Evolutionary conservation across 2,888 invertebrate species (phyloP), one percentile per base, ranked within the genome.

Genomic region (Cancer borealis): DNA sequence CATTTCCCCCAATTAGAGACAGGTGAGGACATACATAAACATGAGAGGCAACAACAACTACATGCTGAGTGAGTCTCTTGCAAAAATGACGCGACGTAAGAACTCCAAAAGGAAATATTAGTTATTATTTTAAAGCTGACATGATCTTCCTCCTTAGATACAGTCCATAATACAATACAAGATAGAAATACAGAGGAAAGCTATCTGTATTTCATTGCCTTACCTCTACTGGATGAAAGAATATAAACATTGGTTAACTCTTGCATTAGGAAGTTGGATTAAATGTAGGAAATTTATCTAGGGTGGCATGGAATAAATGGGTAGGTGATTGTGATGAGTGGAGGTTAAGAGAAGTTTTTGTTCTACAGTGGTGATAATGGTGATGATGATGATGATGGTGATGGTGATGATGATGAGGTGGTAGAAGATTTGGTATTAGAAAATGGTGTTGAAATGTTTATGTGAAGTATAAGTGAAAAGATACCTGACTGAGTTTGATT

Each of bases 1-100:
- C n/a, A 84, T 84, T 84, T 39, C 84, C 84, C 79, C 84, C 84
- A 84, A 84, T 84, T 84, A 84, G 84, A 39, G 84, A 3, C 84
- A 39, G 39, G 84, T 84, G 12, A 17, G 39, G 84, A 10, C 10
- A 21, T 84, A n/a, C 30, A 84, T 84, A 84, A 84, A 5, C 10
- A 39, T 73, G 73, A 73, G 73, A 21, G 73, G 10, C 21, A n/a
- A n/a, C 21, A n/a, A n/a, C n/a, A 73, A 73, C 54, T 54, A 54
- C 54, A 10, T 10, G 6, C 26, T 10, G n/a, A 26, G 17, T 12
- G 73, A 73, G 26, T 8, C 26, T 73, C 73, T n/a, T 73, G 73
- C 10, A 73, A 26, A n/a, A 6, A 26, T 73, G 60, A 60, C 60
- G 17, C 26, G 26, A 73, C 8, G 73, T 26, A 73, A 73, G 26